phyloP scores from a whole-genome alignment of 2,797 vertebrate genomes.

The Diplodus sargus region DNA sequence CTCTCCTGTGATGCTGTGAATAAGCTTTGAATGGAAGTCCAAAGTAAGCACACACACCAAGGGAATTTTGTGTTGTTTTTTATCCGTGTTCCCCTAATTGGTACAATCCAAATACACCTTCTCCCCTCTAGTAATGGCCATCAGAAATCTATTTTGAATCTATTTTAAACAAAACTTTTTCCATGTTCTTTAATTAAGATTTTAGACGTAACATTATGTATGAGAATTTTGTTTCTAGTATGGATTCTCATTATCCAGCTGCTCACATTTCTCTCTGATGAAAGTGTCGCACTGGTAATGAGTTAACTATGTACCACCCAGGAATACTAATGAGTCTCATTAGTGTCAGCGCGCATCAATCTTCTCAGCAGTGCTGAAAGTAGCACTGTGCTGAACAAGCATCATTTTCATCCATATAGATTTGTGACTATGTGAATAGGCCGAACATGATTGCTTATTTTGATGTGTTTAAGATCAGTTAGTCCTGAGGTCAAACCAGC shows the following conservation, averaged over 20 bases:
- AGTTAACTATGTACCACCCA: constrained; percentile 26
- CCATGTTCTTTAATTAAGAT: background rate
- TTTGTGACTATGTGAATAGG: background rate
- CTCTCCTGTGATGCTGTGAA: constrained; percentile 5
- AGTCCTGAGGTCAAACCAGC: background rate
- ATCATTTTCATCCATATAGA: constrained; percentile 17
- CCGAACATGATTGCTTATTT: constrained; percentile 1
- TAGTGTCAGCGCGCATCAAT: constrained; percentile 34
- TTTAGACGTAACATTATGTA: no score
- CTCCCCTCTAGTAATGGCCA: no score
- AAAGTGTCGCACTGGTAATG: constrained; percentile 18
- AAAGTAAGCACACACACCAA: background rate
- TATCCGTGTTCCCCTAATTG: background rate
- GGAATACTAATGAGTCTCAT: constrained; percentile 47
- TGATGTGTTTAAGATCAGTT: background rate
- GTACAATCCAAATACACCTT: background rate
- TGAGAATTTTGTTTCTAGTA: background rate
- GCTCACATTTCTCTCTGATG: constrained; percentile 30
- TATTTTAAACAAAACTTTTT: background rate
- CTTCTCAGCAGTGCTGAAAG: constrained; percentile 8
- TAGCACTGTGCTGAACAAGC: constrained; percentile 1
- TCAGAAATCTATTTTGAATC: background rate
- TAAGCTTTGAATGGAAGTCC: background rate
- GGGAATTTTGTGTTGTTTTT: background rate
- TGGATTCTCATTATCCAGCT: background rate